Evolutionary conservation across 2,113 vertebrate genomes (phyloP), one percentile per base, ranked within the genome.

Genomic region (Naja naja): DNA sequence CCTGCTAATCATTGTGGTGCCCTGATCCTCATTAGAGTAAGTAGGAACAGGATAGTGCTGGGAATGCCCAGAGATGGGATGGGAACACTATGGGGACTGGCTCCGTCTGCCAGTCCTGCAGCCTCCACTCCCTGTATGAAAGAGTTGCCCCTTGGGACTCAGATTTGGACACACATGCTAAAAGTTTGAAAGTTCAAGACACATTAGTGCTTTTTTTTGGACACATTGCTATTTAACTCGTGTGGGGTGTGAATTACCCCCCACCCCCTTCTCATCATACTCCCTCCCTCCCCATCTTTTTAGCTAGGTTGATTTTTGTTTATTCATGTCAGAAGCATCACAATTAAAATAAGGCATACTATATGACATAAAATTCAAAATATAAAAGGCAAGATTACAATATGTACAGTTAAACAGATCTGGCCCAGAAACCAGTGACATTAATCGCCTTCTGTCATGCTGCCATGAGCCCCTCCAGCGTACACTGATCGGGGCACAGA

Each of bases 81-180:
- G 54, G 6, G 10, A 6, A 2, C 0, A 0, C 27, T 16, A 7
- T 1, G 30, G 56, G 12, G 64, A 18, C 2, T 34, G 64, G 30
- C 30, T 74, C 4, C 5, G 14, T 18, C 64, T 1, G 5, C 64
- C 64, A 34, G 64, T 10, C 12, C 30, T n/a, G 30, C 30, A 69
- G 60, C 12, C 14, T 18, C n/a, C 14, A 6, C 4, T 34, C 64
- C 14, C 64, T 3, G 14, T 3, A 18, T 18, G 14, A 74, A n/a
- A 34, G n/a, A 74, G 64, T 34, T 74, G 64, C n/a, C n/a, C 64
- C 64, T 16, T 34, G 30, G 18, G 5, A 16, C 64, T 34, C 64
- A 74, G 64, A 69, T 34, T 18, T n/a, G 34, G 64, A 74, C n/a
- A n/a, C 12, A n/a, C 64, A 34, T 34, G 4, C n/a, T 34, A n/a